phyloP scores from a whole-genome alignment of 2,797 vertebrate genomes.

The Agapornis canus region DNA sequence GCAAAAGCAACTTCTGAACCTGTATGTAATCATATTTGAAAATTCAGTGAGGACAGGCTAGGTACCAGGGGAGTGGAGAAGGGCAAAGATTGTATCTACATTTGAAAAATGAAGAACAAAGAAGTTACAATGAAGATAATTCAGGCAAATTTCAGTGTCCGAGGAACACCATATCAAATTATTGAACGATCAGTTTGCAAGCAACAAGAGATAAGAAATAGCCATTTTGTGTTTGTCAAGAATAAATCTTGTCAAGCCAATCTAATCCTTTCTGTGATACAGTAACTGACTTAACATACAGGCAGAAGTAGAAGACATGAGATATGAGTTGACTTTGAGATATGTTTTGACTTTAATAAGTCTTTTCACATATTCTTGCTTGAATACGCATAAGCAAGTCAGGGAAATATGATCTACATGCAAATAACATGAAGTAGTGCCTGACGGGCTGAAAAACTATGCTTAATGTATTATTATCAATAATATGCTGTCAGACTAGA shows the following conservation, averaged over 20 bases:
- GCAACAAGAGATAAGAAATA: neutral
- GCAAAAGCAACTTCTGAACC: neutral
- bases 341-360: neutral
- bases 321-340: neutral
- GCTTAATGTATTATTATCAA: neutral
- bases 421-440: neutral
- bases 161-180: neutral
- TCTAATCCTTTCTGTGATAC: neutral
- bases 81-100: neutral
- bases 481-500: neutral
- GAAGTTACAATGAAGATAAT: neutral
- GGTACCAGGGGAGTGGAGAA: neutral
- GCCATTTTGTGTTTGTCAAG: neutral
- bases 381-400: neutral
- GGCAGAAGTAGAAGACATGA: neutral
- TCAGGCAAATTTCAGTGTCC: neutral
- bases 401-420: neutral
- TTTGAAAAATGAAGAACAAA: neutral
- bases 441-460: slow-evolving; percentile 7
- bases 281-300: neutral
- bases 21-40: neutral
- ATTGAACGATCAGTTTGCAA: neutral
- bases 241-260: neutral
- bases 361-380: neutral
- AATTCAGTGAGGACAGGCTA: neutral